phyloP scores from a whole-genome alignment of 1,140 invertebrate genomes.

The Uloborus diversus region DNA sequence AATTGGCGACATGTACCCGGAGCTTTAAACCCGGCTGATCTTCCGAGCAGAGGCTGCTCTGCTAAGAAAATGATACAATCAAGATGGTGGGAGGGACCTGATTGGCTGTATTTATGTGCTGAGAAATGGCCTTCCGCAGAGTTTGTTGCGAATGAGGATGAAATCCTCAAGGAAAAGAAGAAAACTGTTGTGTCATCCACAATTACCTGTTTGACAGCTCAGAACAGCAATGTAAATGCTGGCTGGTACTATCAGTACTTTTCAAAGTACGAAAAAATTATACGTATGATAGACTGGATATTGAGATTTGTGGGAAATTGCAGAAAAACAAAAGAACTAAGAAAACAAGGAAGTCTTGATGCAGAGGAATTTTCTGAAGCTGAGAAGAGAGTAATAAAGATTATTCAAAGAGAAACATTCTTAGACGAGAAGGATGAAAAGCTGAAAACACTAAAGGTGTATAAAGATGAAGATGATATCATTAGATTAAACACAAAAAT shows the following conservation, averaged over 20 bases:
- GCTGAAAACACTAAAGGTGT: slow-evolving; percentile 5
- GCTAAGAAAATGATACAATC: background rate
- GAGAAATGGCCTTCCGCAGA: slow-evolving; percentile 24
- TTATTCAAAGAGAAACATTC: slow-evolving; percentile 8
- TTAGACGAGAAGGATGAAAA: slow-evolving; percentile 11
- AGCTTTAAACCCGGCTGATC: slow-evolving; percentile 10
- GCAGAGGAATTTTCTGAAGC: slow-evolving; percentile 29
- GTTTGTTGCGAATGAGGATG: slow-evolving; percentile 23
- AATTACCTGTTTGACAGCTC: background rate
- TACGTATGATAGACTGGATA: slow-evolving; percentile 20
- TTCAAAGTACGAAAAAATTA: background rate
- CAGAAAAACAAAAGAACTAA: slow-evolving; percentile 1
- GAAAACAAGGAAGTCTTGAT: slow-evolving; percentile 4
- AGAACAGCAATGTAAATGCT: background rate
- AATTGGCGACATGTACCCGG: slow-evolving; percentile 12
- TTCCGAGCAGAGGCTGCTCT: slow-evolving; percentile 8
- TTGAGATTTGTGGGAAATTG: background rate
- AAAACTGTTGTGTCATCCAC: slow-evolving; percentile 7
- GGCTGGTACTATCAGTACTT: background rate
- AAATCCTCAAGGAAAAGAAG: slow-evolving; percentile 36
- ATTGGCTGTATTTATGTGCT: background rate
- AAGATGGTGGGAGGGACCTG: slow-evolving; percentile 26
- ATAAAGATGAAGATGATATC: slow-evolving; percentile 8
- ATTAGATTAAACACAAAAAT: slow-evolving; percentile 7
- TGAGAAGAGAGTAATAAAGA: slow-evolving; percentile 24